Evolutionary conservation across 2,888 invertebrate genomes (phyloP).

Genomic region (Erebia epiphron): DNA sequence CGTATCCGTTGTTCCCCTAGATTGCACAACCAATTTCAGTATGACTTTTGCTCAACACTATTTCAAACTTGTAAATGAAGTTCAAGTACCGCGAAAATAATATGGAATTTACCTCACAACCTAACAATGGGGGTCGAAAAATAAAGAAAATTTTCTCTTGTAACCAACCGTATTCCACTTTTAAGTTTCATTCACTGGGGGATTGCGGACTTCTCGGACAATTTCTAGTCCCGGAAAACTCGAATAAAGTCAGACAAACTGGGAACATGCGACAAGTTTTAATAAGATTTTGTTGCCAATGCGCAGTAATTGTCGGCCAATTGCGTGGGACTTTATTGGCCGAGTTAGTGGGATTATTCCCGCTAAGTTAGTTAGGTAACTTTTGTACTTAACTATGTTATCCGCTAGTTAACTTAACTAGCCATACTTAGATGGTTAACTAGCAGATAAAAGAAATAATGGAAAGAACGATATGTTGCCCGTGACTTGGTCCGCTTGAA

Average conservation of each 20-base stretch:
- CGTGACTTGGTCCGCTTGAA: too few species aligned
- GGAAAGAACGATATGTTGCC: too few species aligned
- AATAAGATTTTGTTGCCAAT: constrained; percentile 51
- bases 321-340: constrained; percentile 13
- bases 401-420: neutral
- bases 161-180: constrained; percentile 39
- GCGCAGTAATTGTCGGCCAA: constrained; percentile 34
- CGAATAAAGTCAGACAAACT: constrained; percentile 51
- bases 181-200: constrained; percentile 43
- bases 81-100: constrained; percentile 14
- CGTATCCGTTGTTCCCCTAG: neutral
- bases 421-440: neutral
- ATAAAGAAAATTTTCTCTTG: constrained; percentile 27
- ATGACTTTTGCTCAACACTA: neutral
- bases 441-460: neutral
- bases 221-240: constrained; percentile 39
- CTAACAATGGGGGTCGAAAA: constrained; percentile 26
- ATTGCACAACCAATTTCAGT: neutral
- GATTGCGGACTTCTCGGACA: constrained; percentile 41
- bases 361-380: constrained; percentile 40
- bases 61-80: neutral
- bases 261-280: constrained; percentile 49
- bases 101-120: constrained; percentile 6
- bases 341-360: constrained; percentile 41
- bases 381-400: neutral